Conservation (phyloP, 1,140 invertebrate species). For the Pygmarrhopalites habei region DNA sequence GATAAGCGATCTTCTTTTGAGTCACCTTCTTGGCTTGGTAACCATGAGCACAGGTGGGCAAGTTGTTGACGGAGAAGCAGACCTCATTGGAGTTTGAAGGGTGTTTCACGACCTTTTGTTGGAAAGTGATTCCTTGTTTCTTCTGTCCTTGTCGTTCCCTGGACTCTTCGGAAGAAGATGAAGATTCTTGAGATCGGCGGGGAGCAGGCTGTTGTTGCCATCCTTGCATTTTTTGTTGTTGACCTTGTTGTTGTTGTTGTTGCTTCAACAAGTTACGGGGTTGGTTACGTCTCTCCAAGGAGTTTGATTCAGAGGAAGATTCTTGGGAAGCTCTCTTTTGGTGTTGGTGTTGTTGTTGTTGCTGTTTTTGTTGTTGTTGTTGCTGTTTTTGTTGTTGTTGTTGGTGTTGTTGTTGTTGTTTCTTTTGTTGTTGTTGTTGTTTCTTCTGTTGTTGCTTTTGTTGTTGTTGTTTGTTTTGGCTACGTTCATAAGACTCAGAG, state of each 20-base stretch:
- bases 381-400: too few species aligned
- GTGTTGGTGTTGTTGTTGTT: too few species aligned
- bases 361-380: too few species aligned
- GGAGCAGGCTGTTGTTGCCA: background rate
- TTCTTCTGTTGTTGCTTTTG: too few species aligned
- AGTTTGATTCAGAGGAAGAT: background rate
- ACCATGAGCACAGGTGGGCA: background rate
- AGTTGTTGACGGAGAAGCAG: background rate
- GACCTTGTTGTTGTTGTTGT: too few species aligned
- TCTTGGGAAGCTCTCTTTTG: background rate
- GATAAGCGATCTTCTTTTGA: background rate
- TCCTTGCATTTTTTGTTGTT: too few species aligned
- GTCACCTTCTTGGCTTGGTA: background rate
- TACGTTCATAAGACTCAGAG: too few species aligned
- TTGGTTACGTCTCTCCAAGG: background rate
- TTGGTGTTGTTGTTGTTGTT: too few species aligned
- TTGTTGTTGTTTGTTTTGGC: too few species aligned
- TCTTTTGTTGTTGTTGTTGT: too few species aligned
- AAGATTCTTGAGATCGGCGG: background rate
- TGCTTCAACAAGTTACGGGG: too few species aligned
- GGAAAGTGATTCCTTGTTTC: background rate
- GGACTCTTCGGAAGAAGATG: background rate
- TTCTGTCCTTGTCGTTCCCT: background rate
- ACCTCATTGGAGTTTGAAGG: background rate
- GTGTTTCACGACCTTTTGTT: background rate